Evolutionary conservation across 1,140 invertebrate genomes (phyloP), one percentile per base, ranked within the genome.

Genomic region (Drosophila sturtevanti): DNA sequence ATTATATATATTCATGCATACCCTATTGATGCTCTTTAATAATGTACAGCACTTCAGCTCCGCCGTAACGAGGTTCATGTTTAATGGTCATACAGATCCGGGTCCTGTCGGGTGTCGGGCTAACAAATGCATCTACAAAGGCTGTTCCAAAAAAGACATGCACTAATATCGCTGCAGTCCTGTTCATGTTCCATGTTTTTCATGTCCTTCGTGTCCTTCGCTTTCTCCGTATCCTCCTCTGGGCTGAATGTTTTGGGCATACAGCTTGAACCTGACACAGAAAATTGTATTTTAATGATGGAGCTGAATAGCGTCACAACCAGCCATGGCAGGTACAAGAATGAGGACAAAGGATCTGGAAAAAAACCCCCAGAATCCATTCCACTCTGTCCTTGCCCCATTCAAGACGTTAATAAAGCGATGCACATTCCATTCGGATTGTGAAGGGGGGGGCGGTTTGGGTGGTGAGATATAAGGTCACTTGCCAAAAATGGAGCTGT

Each of bases 271-370:
- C 82, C 84, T 89, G 84, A 89, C 84, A 89, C 84, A 89, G 79
- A 89, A 89, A 89, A 89, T 89, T 89, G 84, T 89, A 84, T 89
- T 89, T 89, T 89, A 89, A 89, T 89, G 84, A 89, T 77, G 84
- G 84, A 76, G 70, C 76, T 18, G 41, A 48, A 80, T 59, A 62
- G 69, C 69, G 52, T 68, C 66, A 67, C 37, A 58, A 61, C 54
- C 73, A 71, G 64, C 61, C 66, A 76, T 67, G 64, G 61, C 54
- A 31, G 64, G 69, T 41, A 52, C 52, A 38, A 62, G 63, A 21
- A 35, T 11, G 54, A 52, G 37, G 52, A 35, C 63, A 61, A 37
- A 37, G 54, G 27, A 68, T 38, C 54, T 31, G n/a, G 11, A 55
- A 52, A 12, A 18, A 16, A 9, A 16, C 14, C 41, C n/a, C 12